Evolutionary conservation across 2,797 vertebrate species (phyloP), one percentile per base, ranked within the genome.

Genomic region (Decapterus maruadsi): DNA sequence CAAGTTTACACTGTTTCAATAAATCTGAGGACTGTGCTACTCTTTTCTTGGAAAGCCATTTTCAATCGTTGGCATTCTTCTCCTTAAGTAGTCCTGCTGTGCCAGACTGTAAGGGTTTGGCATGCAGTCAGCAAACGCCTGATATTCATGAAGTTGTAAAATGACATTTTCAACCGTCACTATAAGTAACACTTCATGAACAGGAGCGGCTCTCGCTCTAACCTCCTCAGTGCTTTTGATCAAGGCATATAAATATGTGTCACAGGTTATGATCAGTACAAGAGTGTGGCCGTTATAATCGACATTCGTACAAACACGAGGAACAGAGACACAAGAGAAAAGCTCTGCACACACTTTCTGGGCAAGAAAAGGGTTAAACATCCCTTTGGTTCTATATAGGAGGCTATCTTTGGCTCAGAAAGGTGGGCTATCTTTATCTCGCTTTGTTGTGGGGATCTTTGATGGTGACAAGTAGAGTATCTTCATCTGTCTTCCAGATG

Each of bases 401-500:
- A 51, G 78, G 67, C 78, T 87, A 88, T 86, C 72, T 88, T 59
- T 22, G 40, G 78, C 91, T 63, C 83, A 70, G 72, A 78, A 72
- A 78, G 78, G 65, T 81, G 58, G 70, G 69, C 87, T 89, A 87
- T 90, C 80, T 87, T 91, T 87, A 85, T 81, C 81, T 76, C 53
- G 61, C 82, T 84, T 83, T 90, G 78, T 83, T 85, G 85, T 81
- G 72, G 46, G 3, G 42, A 78, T 84, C 85, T 88, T 89, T 90
- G 82, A 90, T 87, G 70, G 69, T 87, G 90, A 89, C 85, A 85
- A 80, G 56, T 85, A 59, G 79, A 82, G 65, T 69, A 77, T 88
- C 68, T 89, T 89, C 85, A 80, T 87, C 86, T 84, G 81, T 87
- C 85, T 83, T 89, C 60, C 69, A 70, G 63, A 80, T 86, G 81